Evolutionary conservation across 2,113 vertebrate species (phyloP).

Genomic region (Mobula birostris): DNA sequence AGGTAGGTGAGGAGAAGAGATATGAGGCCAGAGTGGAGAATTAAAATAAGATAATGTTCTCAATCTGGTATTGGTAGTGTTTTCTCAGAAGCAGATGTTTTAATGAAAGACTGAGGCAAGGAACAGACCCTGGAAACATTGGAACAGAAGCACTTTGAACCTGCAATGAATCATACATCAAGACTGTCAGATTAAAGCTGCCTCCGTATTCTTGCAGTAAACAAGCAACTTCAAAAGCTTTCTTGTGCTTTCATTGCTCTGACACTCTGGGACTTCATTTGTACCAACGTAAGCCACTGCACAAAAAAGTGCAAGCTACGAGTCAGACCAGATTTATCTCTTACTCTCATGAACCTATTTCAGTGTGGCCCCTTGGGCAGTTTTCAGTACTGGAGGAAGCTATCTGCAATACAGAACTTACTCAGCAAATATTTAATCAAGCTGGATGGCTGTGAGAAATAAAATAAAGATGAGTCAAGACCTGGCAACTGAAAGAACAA

Average conservation of each 20-base stretch:
- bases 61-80: not conserved
- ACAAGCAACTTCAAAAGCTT: slow-evolving; percentile 3
- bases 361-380: not conserved
- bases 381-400: not conserved
- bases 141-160: slow-evolving; percentile 15
- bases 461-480: not conserved
- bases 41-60: not conserved
- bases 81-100: not conserved
- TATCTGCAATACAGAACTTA: not conserved
- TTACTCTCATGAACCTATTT: not conserved
- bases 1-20: too few relatives aligned
- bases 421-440: not conserved
- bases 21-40: too few relatives aligned
- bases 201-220: not conserved
- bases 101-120: not conserved
- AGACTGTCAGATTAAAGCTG: not conserved
- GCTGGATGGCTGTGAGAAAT: not conserved
- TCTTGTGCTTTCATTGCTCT: not conserved
- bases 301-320: not conserved
- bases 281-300: not conserved
- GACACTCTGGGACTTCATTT: not conserved
- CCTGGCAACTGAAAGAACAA: not conserved
- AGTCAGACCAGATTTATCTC: not conserved
- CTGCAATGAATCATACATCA: slow-evolving; percentile 33
- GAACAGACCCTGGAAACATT: not conserved